These are phyloP conservation scores for Pyrrhosoma nymphula DNA, from an alignment of 2,888 invertebrate genomes.

Conservation along the genomic window DNA sequence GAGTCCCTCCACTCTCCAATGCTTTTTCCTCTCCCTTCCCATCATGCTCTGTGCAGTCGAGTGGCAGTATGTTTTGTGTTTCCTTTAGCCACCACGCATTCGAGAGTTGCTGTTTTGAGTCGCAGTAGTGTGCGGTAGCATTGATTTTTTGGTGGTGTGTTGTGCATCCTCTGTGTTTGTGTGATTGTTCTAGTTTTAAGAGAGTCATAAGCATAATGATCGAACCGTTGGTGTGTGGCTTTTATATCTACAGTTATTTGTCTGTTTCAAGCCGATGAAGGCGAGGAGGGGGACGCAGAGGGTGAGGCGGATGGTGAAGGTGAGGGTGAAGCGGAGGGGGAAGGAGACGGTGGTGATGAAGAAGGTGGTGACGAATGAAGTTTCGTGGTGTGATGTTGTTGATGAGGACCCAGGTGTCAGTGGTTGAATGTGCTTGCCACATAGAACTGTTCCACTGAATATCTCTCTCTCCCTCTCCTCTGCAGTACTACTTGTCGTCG, in stretches of 20 bases:
- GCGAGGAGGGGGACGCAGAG: constrained; percentile 73
- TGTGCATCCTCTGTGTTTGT: background rate
- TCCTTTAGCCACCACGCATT: no score
- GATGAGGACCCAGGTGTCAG: constrained; percentile 74
- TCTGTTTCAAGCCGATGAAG: constrained; percentile 59
- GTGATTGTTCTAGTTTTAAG: background rate
- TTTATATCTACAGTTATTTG: constrained; percentile 37
- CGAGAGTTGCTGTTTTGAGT: no score
- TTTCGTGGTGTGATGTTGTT: constrained; percentile 70
- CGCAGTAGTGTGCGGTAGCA: no score
- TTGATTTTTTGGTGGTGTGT: background rate
- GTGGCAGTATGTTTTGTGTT: no score
- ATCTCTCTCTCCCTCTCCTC: constrained; percentile 55
- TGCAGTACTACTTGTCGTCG: constrained; percentile 45
- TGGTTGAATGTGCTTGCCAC: constrained; percentile 51
- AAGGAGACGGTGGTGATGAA: constrained; percentile 45
- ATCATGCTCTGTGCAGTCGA: no score
- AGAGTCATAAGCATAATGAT: background rate
- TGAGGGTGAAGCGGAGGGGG: constrained; percentile 72
- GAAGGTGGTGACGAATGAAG: constrained; percentile 62
- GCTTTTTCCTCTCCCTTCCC: no score
- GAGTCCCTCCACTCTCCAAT: no score
- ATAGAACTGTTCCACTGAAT: constrained; percentile 26
- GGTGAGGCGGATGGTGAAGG: constrained; percentile 72
- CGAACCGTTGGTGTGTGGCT: constrained; percentile 20